Evolutionary conservation across 2,113 vertebrate genomes (phyloP), one percentile per base, ranked within the genome.

Genomic region (Cathartes aura): DNA sequence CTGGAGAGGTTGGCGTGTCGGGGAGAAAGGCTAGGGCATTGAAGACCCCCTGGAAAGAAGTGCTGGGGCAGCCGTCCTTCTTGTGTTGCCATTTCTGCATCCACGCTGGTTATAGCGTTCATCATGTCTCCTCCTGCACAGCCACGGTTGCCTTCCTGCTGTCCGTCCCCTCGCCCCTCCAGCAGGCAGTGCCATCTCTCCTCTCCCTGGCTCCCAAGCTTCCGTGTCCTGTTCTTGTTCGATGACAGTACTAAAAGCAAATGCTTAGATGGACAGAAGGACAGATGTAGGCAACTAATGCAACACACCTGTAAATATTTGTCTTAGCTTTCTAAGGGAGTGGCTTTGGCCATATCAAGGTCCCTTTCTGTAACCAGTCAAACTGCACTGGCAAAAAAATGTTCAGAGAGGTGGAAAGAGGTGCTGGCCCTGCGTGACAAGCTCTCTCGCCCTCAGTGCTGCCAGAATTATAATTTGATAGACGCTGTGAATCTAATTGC

Each of bases 111-210:
- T 26, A 6, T 2, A 30, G 23, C 3, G 1, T 8, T 15, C 20
- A 7, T 34, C 42, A 2, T 14, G 0, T 26, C 72, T 87, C 27
- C 15, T 62, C 45, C 52, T 4, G 42, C 45, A 14, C 32, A 47
- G 26, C 34, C 59, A 2, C 0, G 0, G 19, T 5, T 47, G 38
- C 67, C 36, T 42, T 91, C 40, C 72, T 0, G 0, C 38, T 16
- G n/a, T 36, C 24, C 43, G 23, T 26, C 23, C 23, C 45, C 17
- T 73, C 18, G 6, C 15, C 12, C 11, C 27, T 79, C 16, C 75
- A 34, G 32, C 43, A 3, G 29, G 5, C 55, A 45, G 21, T 21
- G 29, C 8, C 36, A 8, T 17, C 53, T 36, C 42, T 62, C 53
- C 67, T 34, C 26, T 15, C 34, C 29, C 30, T 43, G 52, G 18